These are phyloP conservation scores for Hypselothyrea guttata DNA, from an alignment of 2,888 invertebrate species.

Conservation along the genomic window DNA sequence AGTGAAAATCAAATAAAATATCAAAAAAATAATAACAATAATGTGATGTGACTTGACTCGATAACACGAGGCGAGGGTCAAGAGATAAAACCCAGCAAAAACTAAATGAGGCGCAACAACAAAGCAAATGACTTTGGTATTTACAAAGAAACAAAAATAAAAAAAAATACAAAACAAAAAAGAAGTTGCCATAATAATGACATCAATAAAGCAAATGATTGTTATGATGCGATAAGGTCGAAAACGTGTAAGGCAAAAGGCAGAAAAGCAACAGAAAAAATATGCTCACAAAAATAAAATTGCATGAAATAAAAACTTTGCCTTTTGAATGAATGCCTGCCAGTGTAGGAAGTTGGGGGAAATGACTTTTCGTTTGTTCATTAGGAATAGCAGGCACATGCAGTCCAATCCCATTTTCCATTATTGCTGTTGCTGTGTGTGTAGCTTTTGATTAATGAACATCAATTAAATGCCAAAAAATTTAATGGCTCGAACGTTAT, in stretches of 20 bases:
- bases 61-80: conserved; percentile 36
- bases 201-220: conserved; percentile 71
- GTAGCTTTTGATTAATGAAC: conserved; percentile 66
- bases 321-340: too few relatives aligned
- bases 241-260: conserved; percentile 37
- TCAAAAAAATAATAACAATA: conserved; percentile 36
- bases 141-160: conserved; percentile 25
- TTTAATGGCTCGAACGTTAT: conserved; percentile 17
- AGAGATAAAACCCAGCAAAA: conserved; percentile 20
- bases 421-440: conserved; percentile 14
- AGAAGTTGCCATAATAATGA: conserved; percentile 68
- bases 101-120: conserved; percentile 56
- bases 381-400: conserved; percentile 57
- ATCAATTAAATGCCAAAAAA: conserved; percentile 60
- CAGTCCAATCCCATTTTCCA: conserved; percentile 35
- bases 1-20: conserved; percentile 25
- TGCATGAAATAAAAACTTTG: conserved; percentile 58
- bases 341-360: conserved; percentile 4
- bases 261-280: conserved; percentile 5
- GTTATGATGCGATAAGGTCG: conserved; percentile 61
- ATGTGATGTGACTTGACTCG: conserved; percentile 32
- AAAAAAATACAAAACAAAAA: conserved; percentile 6
- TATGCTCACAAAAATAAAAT: conserved; percentile 27
- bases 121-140: conserved; percentile 53
- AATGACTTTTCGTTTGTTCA: conserved; percentile 47